A percentile compares a stretch with the other conserved stretches of the same genome.
Evolutionary conservation across 2,113 vertebrate species (phyloP).

Genomic region (Xiphophorus couchianus): DNA sequence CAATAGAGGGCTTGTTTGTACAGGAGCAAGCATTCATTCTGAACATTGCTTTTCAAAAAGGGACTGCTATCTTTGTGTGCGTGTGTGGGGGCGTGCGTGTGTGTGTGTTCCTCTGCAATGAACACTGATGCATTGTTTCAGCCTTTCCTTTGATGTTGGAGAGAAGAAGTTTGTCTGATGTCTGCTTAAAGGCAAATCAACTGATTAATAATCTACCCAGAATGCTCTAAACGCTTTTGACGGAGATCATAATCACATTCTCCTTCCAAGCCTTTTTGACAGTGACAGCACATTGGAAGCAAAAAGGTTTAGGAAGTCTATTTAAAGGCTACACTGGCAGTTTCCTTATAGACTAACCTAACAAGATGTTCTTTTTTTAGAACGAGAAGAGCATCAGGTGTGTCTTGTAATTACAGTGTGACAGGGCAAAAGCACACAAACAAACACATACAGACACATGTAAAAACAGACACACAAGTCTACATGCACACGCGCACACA

Average conservation of each 20-base stretch:
- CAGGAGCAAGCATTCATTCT: constrained; percentile 20
- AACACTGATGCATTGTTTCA: constrained; percentile 41
- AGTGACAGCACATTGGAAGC: constrained; percentile 15
- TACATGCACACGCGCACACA: not conserved
- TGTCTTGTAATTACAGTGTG: constrained; percentile 57
- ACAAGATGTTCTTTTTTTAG: not conserved
- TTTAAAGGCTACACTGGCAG: too few relatives aligned
- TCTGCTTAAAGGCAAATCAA: constrained; percentile 40
- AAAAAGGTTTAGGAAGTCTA: constrained; percentile 37
- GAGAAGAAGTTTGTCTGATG: constrained; percentile 2
- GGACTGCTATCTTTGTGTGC: constrained; percentile 1
- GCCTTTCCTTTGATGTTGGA: constrained; percentile 39
- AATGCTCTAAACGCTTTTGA: constrained; percentile 45
- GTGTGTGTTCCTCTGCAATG: not conserved
- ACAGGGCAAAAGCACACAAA: constrained; percentile 22
- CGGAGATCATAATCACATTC: constrained; percentile 32
- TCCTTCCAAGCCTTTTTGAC: constrained; percentile 38
- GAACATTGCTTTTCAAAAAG: constrained; percentile 17
- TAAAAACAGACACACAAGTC: constrained; percentile 1
- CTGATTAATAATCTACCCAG: constrained; percentile 58
- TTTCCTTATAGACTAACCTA: constrained; percentile 4
- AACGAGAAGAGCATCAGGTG: constrained; percentile 60
- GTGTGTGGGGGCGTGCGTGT: not conserved
- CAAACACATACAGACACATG: constrained; percentile 21
- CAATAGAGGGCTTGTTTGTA: constrained; percentile 2